Evolutionary conservation across 2,888 invertebrate species (phyloP).

Genomic region (Pyrrhosoma nymphula): DNA sequence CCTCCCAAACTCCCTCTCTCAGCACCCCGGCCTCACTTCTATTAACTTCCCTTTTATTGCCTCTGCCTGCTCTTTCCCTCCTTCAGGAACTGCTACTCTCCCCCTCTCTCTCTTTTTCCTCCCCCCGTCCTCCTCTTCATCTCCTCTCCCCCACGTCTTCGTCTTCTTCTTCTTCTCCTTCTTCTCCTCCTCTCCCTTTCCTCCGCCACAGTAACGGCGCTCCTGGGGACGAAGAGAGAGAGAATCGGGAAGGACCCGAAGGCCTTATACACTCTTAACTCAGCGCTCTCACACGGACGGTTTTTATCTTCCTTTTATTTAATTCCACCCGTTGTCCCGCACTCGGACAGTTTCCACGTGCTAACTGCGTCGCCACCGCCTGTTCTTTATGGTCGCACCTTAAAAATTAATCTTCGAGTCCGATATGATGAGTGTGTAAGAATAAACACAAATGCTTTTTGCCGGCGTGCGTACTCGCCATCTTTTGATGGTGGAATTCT

Average conservation of each 20-base stretch:
- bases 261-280: neutral
- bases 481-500: neutral
- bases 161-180: neutral
- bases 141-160: neutral
- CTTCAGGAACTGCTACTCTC: no score
- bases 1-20: neutral
- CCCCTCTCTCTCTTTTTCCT: neutral
- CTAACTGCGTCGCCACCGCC: slow-evolving; percentile 16
- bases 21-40: slow-evolving; percentile 6
- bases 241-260: neutral
- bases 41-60: slow-evolving; percentile 7
- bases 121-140: neutral
- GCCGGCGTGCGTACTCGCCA: neutral
- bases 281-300: neutral
- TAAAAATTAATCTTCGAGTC: slow-evolving; percentile 14
- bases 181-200: neutral
- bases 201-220: neutral
- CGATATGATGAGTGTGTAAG: neutral
- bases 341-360: neutral
- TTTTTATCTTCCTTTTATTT: slow-evolving; percentile 20
- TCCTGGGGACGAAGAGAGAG: neutral
- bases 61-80: neutral
- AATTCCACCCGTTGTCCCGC: neutral
- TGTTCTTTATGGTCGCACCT: neutral
- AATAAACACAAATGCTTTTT: neutral